A percentile compares a stretch with the other conserved stretches of the same genome.
phyloP scores from a whole-genome alignment of 2,888 invertebrate genomes.

The Eilema sororculum region DNA sequence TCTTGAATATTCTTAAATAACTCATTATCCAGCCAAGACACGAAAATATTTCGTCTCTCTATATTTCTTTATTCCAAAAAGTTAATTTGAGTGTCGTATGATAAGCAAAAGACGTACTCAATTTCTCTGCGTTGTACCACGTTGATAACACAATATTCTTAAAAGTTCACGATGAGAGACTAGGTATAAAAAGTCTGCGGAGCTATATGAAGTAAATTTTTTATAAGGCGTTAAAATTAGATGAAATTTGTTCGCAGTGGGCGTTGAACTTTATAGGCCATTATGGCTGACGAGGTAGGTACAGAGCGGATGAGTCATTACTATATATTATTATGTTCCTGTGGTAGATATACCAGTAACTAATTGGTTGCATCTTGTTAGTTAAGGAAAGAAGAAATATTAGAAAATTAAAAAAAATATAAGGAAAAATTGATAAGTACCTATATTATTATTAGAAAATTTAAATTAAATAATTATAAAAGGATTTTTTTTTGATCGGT shows the following conservation, averaged over 20 bases:
- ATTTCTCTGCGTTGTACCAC: neutral
- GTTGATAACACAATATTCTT: constrained; percentile 15
- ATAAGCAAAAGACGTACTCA: neutral
- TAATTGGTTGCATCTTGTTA: no score
- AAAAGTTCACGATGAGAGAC: constrained; percentile 14
- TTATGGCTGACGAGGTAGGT: constrained; percentile 14
- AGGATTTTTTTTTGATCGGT: no score
- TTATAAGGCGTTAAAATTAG: constrained; percentile 24
- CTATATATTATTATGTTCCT: neutral
- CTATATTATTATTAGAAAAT: no score
- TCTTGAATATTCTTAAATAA: neutral
- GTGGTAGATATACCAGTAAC: neutral
- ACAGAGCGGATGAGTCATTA: constrained; percentile 1
- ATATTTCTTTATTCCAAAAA: neutral
- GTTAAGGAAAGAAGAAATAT: no score
- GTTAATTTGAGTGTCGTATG: neutral
- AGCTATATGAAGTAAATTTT: constrained; percentile 29
- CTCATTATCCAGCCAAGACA: neutral
- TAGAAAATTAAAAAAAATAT: no score
- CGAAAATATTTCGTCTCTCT: neutral
- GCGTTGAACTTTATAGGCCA: constrained; percentile 23
- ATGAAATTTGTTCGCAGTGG: constrained; percentile 24
- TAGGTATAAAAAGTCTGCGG: constrained; percentile 18
- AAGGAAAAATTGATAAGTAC: no score
- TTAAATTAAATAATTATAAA: no score